These are phyloP conservation scores for Coelopa pilipes DNA, from an alignment of 2,888 invertebrate genomes.

Conservation along the genomic window DNA sequence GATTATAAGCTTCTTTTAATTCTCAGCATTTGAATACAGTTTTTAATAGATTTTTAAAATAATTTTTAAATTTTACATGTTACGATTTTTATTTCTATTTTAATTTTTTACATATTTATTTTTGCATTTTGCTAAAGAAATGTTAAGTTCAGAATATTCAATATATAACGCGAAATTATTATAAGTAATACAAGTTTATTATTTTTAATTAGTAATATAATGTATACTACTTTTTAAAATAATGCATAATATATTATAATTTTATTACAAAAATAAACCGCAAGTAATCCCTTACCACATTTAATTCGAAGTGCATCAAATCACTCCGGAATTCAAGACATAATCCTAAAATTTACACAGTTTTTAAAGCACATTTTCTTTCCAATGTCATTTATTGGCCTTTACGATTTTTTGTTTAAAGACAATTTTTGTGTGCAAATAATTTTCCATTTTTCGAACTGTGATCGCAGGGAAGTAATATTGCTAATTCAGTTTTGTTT, in stretches of 20 bases:
- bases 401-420: no score
- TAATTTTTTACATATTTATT: constrained; percentile 39
- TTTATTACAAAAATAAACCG: constrained; percentile 41
- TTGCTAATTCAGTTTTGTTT: not conserved
- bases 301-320: no score
- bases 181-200: constrained; percentile 42
- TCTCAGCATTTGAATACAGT: not conserved
- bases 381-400: no score
- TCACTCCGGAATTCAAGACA: no score
- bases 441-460: no score
- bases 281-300: constrained; percentile 19
- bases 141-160: constrained; percentile 33
- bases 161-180: constrained; percentile 40
- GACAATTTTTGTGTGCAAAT: no score
- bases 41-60: constrained; percentile 6
- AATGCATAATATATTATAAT: constrained; percentile 40
- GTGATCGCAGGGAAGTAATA: not conserved
- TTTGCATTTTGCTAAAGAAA: constrained; percentile 37
- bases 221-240: constrained; percentile 44
- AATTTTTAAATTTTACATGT: not conserved
- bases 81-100: not conserved
- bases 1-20: no score
- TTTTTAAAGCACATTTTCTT: no score
- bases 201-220: constrained; percentile 44
- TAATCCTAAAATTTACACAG: no score